Base-by-base conservation (phyloP, 1,140 invertebrate genomes). In the Galleria mellonella region DNA sequence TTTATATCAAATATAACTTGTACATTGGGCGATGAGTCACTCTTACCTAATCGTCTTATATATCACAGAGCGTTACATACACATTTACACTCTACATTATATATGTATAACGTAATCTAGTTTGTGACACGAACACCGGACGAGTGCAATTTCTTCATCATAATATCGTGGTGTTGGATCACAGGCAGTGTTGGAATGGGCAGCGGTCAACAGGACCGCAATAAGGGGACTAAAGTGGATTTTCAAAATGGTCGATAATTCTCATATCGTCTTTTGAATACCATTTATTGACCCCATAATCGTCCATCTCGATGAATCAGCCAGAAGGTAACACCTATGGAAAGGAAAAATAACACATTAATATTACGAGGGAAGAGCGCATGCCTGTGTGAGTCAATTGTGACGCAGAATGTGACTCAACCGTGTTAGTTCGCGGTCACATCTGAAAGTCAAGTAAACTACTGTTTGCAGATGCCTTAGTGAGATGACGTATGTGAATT, bases 51-150 rank as follows among this genome's bases (percentile, higher is more conserved):
- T 66, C 63, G 54, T 67, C 56, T 72, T 72, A 78, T 76, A 79
- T 83, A 83, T 83, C 78, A 83, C 78, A 83, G 78, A 74, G 62
- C 60, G 67, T 73, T 72, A 73, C 59, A 69, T 73, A 67, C 52
- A 54, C 47, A 51, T 47, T 56, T 13, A 44, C 12, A 41, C 38
- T 13, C 31, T 62, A 62, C 47, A 12, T 39, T 45, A 55, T 53
- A 56, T 44, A 51, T 51, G 10, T 15, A 37, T 23, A 36, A 36
- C 13, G 40, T 56, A 64, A 47, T 45, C 51, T 64, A 67, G 60
- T 59, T 70, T 74, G 69, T 66, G 72, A 70, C 64, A 55, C 57
- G 51, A 60, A 65, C 67, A 75, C 76, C 76, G 76, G 74, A 81
- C 62, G 68, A 70, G 50, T 59, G 63, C 59, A 75, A 77, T 83